Percentiles rank a stretch among this genome's conserved stretches.
Conservation (phyloP, 2,888 invertebrate genomes). For the Aethes cnicana region DNA sequence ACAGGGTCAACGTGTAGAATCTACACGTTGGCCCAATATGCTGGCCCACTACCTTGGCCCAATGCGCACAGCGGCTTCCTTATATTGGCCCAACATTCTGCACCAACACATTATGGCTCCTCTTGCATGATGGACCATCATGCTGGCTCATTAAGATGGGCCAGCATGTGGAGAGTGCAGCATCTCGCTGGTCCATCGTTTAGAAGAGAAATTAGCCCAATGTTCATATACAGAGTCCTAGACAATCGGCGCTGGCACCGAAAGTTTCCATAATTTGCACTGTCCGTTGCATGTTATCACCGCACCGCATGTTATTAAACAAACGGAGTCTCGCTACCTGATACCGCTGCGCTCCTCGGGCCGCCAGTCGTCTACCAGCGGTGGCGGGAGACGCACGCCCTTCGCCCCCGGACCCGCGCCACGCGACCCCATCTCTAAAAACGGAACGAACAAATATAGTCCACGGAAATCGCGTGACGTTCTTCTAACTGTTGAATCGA, state of each 20-base stretch:
- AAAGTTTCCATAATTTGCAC: constrained; percentile 1
- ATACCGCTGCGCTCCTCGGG: constrained; percentile 24
- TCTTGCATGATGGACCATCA: too few relatives aligned
- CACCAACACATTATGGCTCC: too few relatives aligned
- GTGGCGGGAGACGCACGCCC: constrained; percentile 66
- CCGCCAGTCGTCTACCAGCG: constrained; percentile 60
- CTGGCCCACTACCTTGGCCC: too few relatives aligned
- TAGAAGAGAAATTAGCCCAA: too few relatives aligned
- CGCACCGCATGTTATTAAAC: constrained; percentile 23
- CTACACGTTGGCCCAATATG: too few relatives aligned
- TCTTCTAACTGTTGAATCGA: constrained; percentile 40
- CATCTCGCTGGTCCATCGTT: too few relatives aligned
- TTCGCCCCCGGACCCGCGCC: constrained; percentile 48
- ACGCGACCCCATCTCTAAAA: constrained; percentile 61
- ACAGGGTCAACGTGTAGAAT: too few relatives aligned
- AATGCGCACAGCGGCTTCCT: too few relatives aligned
- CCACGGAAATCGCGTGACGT: constrained; percentile 61
- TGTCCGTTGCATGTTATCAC: constrained; percentile 18
- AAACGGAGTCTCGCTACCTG: constrained; percentile 16
- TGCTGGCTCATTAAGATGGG: too few relatives aligned
- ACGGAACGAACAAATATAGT: constrained; percentile 62
- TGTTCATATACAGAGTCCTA: too few relatives aligned
- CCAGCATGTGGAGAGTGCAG: too few relatives aligned
- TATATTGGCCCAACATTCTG: too few relatives aligned
- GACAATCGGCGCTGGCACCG: background rate